A percentile compares a stretch with the other conserved stretches of the same genome.
These are phyloP conservation scores for Ancistrus triradiatus DNA, from an alignment of 2,113 vertebrate species.

Conservation along the genomic window DNA sequence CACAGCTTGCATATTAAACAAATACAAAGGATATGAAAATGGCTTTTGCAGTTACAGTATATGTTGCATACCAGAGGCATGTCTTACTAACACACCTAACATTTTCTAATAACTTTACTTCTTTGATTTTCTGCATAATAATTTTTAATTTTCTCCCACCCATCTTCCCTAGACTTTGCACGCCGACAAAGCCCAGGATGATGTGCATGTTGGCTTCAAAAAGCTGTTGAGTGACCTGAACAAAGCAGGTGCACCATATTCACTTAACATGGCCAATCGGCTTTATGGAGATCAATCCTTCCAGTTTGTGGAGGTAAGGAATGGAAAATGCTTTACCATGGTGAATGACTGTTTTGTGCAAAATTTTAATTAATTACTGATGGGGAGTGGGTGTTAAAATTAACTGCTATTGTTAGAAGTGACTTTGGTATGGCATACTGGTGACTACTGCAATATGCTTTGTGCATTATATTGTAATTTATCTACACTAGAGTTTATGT, in stretches of 20 bases:
- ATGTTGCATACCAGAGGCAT: neutral
- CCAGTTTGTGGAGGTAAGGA: slow-evolving; percentile 73
- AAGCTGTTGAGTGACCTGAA: slow-evolving; percentile 72
- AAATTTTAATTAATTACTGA: too few relatives aligned
- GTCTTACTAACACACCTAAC: neutral
- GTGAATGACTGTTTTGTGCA: too few relatives aligned
- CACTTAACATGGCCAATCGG: slow-evolving; percentile 78
- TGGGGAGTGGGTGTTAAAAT: too few relatives aligned
- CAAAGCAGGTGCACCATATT: slow-evolving; percentile 65
- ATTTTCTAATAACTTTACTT: neutral
- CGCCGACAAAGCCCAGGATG: slow-evolving; percentile 41
- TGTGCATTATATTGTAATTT: too few relatives aligned
- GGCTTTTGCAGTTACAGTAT: neutral
- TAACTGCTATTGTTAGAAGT: too few relatives aligned
- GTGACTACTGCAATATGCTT: too few relatives aligned
- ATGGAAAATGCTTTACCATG: too few relatives aligned
- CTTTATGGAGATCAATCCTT: slow-evolving; percentile 84
- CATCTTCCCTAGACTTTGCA: slow-evolving; percentile 54
- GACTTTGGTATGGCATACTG: too few relatives aligned
- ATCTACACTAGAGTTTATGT: too few relatives aligned
- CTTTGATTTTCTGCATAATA: neutral
- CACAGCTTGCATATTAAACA: neutral
- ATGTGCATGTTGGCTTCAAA: slow-evolving; percentile 70
- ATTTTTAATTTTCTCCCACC: neutral
- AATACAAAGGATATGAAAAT: neutral